phyloP scores from a whole-genome alignment of 2,113 vertebrate species.

The Rhinopomastus cyanomelas region DNA sequence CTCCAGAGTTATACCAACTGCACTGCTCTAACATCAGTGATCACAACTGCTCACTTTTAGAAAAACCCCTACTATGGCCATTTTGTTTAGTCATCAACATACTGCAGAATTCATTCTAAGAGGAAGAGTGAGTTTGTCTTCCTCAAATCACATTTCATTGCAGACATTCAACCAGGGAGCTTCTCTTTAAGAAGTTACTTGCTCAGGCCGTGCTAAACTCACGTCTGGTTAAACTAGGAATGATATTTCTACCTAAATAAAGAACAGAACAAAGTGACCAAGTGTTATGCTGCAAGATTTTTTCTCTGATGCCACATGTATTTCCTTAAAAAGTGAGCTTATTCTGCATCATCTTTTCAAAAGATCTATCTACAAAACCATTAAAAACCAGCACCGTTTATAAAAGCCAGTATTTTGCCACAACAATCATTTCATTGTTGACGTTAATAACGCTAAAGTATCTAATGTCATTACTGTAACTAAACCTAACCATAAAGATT shows the following conservation, averaged over 20 bases:
- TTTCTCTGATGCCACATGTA: neutral
- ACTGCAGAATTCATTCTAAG: neutral
- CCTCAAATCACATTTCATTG: neutral
- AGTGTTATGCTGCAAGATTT: neutral
- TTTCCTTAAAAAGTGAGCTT: neutral
- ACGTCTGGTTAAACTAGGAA: neutral
- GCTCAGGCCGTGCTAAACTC: neutral
- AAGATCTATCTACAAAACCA: neutral
- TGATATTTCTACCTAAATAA: neutral
- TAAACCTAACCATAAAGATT: neutral
- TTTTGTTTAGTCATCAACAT: neutral
- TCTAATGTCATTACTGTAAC: neutral
- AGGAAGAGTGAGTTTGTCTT: neutral
- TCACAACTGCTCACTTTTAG: fast-evolving
- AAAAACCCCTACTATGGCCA: neutral
- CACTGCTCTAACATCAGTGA: neutral
- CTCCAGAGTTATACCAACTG: fast-evolving
- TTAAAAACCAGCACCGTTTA: neutral
- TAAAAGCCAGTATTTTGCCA: neutral
- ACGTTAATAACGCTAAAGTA: neutral
- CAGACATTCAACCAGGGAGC: neutral
- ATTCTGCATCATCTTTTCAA: neutral
- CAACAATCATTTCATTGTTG: no score
- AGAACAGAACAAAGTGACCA: neutral
- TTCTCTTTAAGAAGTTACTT: neutral